These are phyloP conservation scores for Oenanthe oenanthe DNA, from an alignment of 2,113 vertebrate species.

Conservation along the genomic window DNA sequence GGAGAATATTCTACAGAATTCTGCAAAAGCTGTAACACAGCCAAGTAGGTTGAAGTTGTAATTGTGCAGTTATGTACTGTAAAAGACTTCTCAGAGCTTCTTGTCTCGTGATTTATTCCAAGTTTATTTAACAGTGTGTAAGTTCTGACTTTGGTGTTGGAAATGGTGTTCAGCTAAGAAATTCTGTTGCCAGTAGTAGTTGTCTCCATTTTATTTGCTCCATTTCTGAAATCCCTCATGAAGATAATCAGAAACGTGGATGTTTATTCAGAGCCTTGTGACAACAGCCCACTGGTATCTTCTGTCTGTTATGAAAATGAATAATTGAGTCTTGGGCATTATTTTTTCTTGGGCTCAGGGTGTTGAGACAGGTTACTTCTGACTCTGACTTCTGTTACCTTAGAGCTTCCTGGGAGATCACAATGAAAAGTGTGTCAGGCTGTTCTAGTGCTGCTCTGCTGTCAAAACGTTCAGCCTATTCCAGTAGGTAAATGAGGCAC, in stretches of 20 bases:
- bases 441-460: not conserved
- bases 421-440: not conserved
- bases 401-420: not conserved
- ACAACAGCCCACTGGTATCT: not conserved
- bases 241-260: not conserved
- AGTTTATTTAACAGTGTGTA: not conserved
- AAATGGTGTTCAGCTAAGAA: not conserved
- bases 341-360: not conserved
- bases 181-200: not conserved
- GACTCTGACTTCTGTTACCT: not conserved
- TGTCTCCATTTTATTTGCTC: not conserved
- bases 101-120: not conserved
- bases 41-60: not conserved
- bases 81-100: not conserved
- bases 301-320: not conserved
- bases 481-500: conserved; percentile 34
- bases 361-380: not conserved
- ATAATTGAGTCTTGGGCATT: not conserved
- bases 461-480: not conserved
- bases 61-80: not conserved
- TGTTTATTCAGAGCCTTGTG: not conserved
- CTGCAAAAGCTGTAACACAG: not conserved
- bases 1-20: not conserved
- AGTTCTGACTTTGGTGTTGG: not conserved
- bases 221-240: not conserved